Percentiles rank a stretch among this genome's conserved stretches.
Evolutionary conservation across 2,888 invertebrate species (phyloP).

Genomic region (Hyles lineata): DNA sequence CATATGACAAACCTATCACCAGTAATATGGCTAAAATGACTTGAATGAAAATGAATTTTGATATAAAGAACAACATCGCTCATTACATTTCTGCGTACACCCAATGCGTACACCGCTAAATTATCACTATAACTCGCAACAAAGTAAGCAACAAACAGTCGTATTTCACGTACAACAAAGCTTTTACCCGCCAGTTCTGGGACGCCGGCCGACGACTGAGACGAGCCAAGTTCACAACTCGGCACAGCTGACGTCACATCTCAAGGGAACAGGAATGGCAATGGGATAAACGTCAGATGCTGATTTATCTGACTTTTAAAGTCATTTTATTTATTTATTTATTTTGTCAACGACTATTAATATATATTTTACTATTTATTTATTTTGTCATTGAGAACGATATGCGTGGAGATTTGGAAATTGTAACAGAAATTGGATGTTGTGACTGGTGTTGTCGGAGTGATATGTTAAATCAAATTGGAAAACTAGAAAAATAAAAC

Average conservation of each 20-base stretch:
- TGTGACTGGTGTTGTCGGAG: background rate
- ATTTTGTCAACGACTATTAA: too few species aligned
- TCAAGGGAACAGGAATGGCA: background rate
- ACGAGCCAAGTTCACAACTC: background rate
- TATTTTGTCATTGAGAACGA: background rate
- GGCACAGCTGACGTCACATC: background rate
- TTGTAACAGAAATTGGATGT: background rate
- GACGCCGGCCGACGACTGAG: background rate
- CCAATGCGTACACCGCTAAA: background rate
- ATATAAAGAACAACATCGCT: background rate
- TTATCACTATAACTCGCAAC: background rate
- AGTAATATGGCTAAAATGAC: too few species aligned
- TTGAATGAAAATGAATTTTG: background rate
- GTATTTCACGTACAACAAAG: background rate
- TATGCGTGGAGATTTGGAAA: background rate
- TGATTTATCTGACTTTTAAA: background rate
- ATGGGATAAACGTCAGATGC: background rate
- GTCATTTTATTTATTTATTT: too few species aligned
- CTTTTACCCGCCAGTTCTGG: background rate
- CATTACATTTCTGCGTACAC: background rate
- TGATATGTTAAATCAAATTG: background rate
- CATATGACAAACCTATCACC: too few species aligned
- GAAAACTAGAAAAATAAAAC: background rate
- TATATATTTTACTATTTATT: too few species aligned
- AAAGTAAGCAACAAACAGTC: background rate